Evolutionary conservation across 2,797 vertebrate species (phyloP).

Genomic region (Sebastes diploproa): DNA sequence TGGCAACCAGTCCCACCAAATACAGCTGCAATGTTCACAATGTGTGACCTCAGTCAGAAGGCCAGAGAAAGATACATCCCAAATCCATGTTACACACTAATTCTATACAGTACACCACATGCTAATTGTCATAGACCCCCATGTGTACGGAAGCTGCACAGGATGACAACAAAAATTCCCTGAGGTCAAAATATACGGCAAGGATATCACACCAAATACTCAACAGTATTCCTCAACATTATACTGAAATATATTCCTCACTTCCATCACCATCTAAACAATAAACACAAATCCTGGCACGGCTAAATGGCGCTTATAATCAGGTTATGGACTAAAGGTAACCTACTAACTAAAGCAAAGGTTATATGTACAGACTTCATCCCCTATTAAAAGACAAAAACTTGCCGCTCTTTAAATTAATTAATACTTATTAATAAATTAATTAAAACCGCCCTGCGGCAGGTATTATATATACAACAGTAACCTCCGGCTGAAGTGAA

Average conservation of each 20-base stretch:
- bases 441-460: neutral
- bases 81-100: neutral
- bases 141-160: too few species aligned
- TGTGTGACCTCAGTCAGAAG: neutral
- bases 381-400: neutral
- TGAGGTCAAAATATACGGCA: too few species aligned
- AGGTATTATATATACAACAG: neutral
- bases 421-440: neutral
- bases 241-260: too few species aligned
- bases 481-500: conserved; percentile 21
- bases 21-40: too few species aligned
- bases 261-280: too few species aligned
- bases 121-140: neutral
- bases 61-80: neutral
- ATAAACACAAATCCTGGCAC: too few species aligned
- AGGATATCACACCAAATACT: too few species aligned
- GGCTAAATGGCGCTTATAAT: too few species aligned
- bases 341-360: neutral
- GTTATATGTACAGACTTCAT: neutral
- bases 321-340: neutral
- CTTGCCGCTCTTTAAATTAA: neutral
- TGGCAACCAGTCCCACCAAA: neutral
- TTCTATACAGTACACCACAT: neutral
- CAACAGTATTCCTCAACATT: too few species aligned
- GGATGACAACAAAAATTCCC: too few species aligned